These are phyloP conservation scores for Omphaloscelis lunosa DNA, from an alignment of 2,888 invertebrate species.

Conservation along the genomic window DNA sequence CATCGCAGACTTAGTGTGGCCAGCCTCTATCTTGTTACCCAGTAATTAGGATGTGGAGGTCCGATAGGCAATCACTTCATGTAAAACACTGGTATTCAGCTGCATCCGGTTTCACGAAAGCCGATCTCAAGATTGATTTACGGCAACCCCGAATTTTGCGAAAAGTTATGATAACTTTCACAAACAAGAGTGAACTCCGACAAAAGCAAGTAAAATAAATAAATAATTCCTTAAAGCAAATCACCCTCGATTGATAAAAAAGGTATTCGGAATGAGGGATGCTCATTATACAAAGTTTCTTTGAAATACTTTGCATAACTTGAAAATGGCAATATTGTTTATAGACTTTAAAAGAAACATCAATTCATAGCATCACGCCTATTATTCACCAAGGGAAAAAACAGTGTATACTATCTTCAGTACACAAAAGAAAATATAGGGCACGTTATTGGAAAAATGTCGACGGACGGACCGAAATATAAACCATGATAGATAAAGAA, in stretches of 20 bases:
- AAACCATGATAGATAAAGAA: conserved; percentile 20
- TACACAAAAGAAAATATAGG: not conserved
- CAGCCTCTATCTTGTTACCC: too few species aligned
- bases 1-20: too few species aligned
- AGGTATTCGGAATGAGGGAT: not conserved
- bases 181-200: not conserved
- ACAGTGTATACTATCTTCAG: not conserved
- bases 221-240: conserved; percentile 9
- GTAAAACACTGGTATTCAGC: too few species aligned
- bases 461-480: not conserved
- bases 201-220: not conserved
- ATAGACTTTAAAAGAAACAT: not conserved
- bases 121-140: too few species aligned
- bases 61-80: too few species aligned
- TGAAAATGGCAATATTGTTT: conserved; percentile 10
- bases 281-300: not conserved
- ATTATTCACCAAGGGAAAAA: not conserved
- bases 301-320: not conserved
- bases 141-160: too few species aligned
- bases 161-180: not conserved
- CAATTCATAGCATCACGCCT: too few species aligned
- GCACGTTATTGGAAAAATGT: conserved; percentile 21
- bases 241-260: not conserved
- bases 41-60: too few species aligned
- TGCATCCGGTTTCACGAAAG: too few species aligned